Evolutionary conservation across 2,113 vertebrate genomes (phyloP), one percentile per base, ranked within the genome.

Genomic region (Brienomyrus longianalis): DNA sequence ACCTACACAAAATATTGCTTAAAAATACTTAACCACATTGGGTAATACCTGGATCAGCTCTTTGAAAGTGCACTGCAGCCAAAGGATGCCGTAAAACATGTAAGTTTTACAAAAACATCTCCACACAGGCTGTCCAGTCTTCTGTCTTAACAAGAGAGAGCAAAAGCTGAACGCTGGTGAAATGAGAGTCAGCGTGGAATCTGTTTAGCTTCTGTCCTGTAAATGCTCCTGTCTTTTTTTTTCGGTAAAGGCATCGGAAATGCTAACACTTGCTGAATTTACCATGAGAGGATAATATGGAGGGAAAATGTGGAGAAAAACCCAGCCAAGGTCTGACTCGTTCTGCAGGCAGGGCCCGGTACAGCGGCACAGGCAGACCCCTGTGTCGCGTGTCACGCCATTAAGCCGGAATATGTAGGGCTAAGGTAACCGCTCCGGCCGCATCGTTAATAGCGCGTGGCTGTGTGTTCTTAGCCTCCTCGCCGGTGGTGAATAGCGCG

Each of bases 401-500:
- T 66, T 97, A 96, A 97, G 96, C 96, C 96, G 7, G 66, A 83
- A 89, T 89, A 50, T 52, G 47, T 11, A 19, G 23, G 23, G 66
- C 21, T 43, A 89, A 39, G 52, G 54, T 98, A 98, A 99, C 99
- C 97, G 96, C 96, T 98, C 97, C 98, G 98, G 99, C 99, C 98
- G 97, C 98, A 98, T 97, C 97, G 96, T 97, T 99, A 99, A 99
- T 98, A 98, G 98, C 98, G 98, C 97, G 97, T 97, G 97, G 98
- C 98, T 99, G 96, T 97, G 97, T 97, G 97, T 98, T 98, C 98
- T 97, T 97, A 97, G 98, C 97, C 97, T 95, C 95, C 95, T 96
- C 98, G 97, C 98, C 98, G 98, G 97, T 97, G 98, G 98, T 98
- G 97, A 99, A 99, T 98, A 99, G 98, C 97, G 98, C 98, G 97